These are phyloP conservation scores for Penaeus japonicus DNA, from an alignment of 1,140 invertebrate genomes.

Conservation along the genomic window DNA sequence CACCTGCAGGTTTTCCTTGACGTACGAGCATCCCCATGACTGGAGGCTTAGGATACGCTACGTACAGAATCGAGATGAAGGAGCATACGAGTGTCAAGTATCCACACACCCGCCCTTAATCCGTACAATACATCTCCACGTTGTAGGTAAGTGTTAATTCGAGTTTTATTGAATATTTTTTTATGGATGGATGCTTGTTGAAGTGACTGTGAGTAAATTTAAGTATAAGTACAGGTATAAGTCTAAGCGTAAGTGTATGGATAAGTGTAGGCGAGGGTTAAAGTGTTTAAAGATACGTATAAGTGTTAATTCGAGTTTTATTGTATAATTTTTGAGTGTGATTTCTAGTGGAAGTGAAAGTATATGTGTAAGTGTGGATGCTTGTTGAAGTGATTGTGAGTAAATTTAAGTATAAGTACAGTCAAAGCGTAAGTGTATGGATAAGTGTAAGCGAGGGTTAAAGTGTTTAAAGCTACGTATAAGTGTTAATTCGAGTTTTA, in stretches of 20 bases:
- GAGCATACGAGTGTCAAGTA: constrained; percentile 81
- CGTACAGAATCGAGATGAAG: constrained; percentile 77
- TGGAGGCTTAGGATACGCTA: constrained; percentile 78
- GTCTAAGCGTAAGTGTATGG: background rate
- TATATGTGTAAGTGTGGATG: too few relatives aligned
- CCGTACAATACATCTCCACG: constrained; percentile 74
- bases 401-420: too few relatives aligned
- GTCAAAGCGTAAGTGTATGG: too few relatives aligned
- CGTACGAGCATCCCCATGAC: constrained; percentile 77
- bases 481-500: background rate
- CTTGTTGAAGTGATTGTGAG: too few relatives aligned
- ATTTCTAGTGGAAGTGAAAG: background rate
- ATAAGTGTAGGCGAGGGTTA: background rate
- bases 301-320: background rate
- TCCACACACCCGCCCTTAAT: constrained; percentile 79
- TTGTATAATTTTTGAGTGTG: background rate
- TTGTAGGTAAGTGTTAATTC: constrained; percentile 80
- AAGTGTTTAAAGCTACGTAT: too few relatives aligned
- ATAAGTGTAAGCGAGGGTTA: too few relatives aligned
- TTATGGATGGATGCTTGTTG: too few relatives aligned
- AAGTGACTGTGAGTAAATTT: too few relatives aligned
- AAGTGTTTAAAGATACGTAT: too few relatives aligned
- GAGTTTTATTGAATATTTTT: too few relatives aligned
- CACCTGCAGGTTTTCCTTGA: constrained; percentile 69
- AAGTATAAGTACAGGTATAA: background rate